These are phyloP conservation scores for Glyphotaelius pellucidus DNA, from an alignment of 2,888 invertebrate genomes.

Conservation along the genomic window DNA sequence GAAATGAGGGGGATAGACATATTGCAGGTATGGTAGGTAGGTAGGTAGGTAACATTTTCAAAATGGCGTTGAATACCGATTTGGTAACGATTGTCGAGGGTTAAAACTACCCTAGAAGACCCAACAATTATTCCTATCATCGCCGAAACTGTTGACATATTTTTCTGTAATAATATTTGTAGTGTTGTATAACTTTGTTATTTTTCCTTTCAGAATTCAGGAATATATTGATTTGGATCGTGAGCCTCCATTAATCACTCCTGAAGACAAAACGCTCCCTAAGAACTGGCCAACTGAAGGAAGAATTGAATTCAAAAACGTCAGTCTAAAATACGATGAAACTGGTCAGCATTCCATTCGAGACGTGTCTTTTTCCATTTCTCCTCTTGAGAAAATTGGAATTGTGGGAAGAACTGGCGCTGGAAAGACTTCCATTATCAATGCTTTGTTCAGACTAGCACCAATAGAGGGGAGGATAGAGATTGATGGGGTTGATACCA, in stretches of 20 bases:
- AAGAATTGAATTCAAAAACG: conserved; percentile 74
- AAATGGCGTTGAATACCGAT: not conserved
- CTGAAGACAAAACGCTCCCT: conserved; percentile 71
- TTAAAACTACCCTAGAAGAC: not conserved
- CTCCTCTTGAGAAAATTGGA: conserved; percentile 80
- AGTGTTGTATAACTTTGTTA: not conserved
- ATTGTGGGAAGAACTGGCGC: conserved; percentile 84
- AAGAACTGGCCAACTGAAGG: conserved; percentile 77
- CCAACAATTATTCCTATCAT: not conserved
- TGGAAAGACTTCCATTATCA: conserved; percentile 84
- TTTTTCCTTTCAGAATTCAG: conserved; percentile 75
- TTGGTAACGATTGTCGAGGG: not conserved
- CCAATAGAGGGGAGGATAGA: conserved; percentile 81
- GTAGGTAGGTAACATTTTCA: too few relatives aligned
- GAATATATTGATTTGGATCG: conserved; percentile 81
- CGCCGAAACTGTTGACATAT: not conserved
- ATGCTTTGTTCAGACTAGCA: conserved; percentile 82
- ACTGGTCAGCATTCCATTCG: conserved; percentile 77
- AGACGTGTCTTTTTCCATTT: conserved; percentile 74
- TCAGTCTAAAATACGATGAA: conserved; percentile 77
- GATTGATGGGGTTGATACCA: conserved; percentile 83
- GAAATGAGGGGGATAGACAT: too few relatives aligned
- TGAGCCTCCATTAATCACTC: conserved; percentile 74
- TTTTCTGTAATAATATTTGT: not conserved
- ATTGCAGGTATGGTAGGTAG: too few relatives aligned